Percentiles rank a stretch among this genome's conserved stretches.
Conservation (phyloP, 1,140 invertebrate species). For the Platorchestia sp. region DNA sequence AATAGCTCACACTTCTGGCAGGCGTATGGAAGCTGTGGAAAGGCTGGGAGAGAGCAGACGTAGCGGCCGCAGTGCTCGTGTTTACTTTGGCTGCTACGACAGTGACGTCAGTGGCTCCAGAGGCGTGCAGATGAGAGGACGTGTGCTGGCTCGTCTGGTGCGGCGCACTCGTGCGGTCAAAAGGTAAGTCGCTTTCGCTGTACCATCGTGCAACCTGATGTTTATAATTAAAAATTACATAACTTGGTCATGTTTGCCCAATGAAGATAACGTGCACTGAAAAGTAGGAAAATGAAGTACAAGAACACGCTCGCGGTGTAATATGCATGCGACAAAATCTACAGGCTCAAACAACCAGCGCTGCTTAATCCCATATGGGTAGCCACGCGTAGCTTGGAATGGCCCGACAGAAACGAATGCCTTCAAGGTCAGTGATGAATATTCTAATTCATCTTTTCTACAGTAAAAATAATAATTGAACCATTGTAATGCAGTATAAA, state of each 20-base stretch:
- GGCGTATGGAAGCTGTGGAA: constrained; percentile 57
- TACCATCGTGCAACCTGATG: constrained; percentile 53
- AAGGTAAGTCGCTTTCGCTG: constrained; percentile 52
- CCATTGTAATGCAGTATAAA: too few relatives aligned
- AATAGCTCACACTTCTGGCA: constrained; percentile 36
- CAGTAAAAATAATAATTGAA: too few relatives aligned
- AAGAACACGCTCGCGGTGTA: background rate
- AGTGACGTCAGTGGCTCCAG: background rate
- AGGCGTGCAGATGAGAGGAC: background rate
- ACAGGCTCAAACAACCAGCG: background rate
- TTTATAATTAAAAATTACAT: background rate
- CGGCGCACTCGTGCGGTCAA: background rate
- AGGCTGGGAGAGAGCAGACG: background rate
- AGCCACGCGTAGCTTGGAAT: background rate
- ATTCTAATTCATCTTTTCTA: too few relatives aligned
- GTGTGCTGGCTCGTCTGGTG: background rate
- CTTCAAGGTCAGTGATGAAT: too few relatives aligned
- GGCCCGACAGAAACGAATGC: too few relatives aligned
- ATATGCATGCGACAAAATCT: background rate
- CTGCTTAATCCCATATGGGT: background rate
- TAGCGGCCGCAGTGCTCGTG: background rate
- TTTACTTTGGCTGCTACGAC: background rate
- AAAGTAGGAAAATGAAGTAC: background rate
- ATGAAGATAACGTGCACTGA: background rate
- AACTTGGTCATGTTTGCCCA: too few relatives aligned